Evolutionary conservation across 2,113 vertebrate genomes (phyloP).

Genomic region (Narcine bancroftii): DNA sequence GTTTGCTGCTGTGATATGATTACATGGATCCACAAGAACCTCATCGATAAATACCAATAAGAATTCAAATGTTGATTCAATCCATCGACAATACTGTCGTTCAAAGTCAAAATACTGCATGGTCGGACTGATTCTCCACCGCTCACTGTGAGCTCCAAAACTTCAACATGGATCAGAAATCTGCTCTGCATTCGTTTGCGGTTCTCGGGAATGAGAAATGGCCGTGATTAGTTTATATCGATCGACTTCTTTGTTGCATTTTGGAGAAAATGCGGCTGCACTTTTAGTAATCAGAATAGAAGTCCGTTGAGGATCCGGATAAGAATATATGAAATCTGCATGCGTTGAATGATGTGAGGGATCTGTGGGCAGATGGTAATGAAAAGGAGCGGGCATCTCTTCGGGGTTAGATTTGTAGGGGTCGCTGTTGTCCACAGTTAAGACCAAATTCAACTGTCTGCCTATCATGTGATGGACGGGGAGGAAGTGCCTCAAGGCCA

Average conservation of each 20-base stretch:
- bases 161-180: not conserved
- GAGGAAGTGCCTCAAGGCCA: constrained; percentile 91
- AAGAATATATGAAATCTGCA: constrained; percentile 39
- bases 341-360: not conserved
- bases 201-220: not conserved
- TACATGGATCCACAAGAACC: constrained; percentile 70
- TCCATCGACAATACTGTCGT: not conserved
- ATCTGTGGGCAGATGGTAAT: not conserved
- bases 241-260: not conserved
- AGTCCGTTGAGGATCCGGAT: too few species aligned
- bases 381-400: constrained; percentile 44
- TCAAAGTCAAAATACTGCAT: not conserved
- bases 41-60: constrained; percentile 73
- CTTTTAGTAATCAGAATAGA: not conserved
- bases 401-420: constrained; percentile 63
- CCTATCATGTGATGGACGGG: constrained; percentile 64
- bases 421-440: constrained; percentile 87
- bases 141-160: not conserved
- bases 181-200: not conserved
- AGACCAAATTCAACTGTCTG: constrained; percentile 55
- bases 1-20: constrained; percentile 58
- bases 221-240: not conserved
- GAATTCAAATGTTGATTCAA: constrained; percentile 35
- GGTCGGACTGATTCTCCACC: not conserved
- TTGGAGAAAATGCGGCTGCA: not conserved